phyloP scores from a whole-genome alignment of 2,797 vertebrate genomes.

The Galaxias olidus region DNA sequence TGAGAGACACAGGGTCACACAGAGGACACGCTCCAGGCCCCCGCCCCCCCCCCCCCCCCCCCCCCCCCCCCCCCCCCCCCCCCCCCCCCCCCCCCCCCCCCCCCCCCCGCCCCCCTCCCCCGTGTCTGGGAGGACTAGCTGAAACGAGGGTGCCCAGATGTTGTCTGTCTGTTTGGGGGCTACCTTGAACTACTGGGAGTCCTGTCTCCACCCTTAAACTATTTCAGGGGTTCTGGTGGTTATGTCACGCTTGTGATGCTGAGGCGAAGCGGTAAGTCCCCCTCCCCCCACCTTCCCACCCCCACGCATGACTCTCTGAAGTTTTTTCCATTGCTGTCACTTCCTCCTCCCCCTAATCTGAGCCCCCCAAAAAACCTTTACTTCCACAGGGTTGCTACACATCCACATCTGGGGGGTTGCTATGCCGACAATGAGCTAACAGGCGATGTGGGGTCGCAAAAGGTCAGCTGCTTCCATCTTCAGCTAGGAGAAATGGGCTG shows the following conservation, averaged over 20 bases:
- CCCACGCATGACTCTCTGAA: slow-evolving; percentile 28
- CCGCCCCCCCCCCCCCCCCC: too few relatives aligned
- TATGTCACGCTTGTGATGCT: slow-evolving; percentile 28
- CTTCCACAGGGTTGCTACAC: not conserved
- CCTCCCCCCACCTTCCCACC: not conserved
- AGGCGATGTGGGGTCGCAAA: not conserved
- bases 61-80: too few relatives aligned
- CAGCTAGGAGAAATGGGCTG: not conserved
- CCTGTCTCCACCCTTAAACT: slow-evolving; percentile 14
- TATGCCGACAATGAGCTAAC: slow-evolving; percentile 19
- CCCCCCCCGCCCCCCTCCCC: slow-evolving; percentile 36
- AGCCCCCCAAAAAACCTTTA: not conserved
- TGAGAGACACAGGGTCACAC: too few relatives aligned
- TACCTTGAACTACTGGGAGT: slow-evolving; percentile 16
- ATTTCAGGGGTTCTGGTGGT: slow-evolving; percentile 27
- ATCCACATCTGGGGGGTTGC: slow-evolving; percentile 6
- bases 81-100: too few relatives aligned
- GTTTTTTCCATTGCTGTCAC: slow-evolving; percentile 43
- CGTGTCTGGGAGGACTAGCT: too few relatives aligned
- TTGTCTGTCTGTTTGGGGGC: slow-evolving; percentile 3
- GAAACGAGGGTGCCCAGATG: slow-evolving; percentile 45
- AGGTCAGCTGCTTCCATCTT: not conserved
- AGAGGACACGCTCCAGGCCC: too few relatives aligned
- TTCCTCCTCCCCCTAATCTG: slow-evolving; percentile 11
- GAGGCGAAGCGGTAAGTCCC: slow-evolving; percentile 15